Conservation (phyloP, 2,797 vertebrate genomes). For the Sebastes baramenuke region DNA sequence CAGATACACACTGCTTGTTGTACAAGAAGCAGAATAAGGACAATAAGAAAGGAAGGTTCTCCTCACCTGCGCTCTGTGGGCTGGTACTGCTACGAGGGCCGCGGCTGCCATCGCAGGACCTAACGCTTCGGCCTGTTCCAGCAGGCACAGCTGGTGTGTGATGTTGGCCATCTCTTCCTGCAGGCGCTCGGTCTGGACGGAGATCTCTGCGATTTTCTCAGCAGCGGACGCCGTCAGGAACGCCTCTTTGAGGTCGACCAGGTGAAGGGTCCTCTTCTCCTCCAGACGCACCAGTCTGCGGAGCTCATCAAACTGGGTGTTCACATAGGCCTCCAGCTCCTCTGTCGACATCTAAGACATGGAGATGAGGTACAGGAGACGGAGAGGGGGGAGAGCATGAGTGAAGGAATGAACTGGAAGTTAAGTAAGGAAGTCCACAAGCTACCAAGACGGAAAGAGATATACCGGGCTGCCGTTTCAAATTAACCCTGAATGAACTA, state of each 20-base stretch:
- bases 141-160: conserved; percentile 83
- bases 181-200: conserved; percentile 81
- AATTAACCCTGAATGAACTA: conserved; percentile 3
- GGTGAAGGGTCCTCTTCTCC: conserved; percentile 83
- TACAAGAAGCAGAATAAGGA: neutral
- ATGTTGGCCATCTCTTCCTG: conserved; percentile 90
- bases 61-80: conserved; percentile 59
- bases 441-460: neutral
- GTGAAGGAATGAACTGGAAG: neutral
- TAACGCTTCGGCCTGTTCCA: conserved; percentile 78
- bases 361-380: neutral
- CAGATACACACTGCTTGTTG: neutral
- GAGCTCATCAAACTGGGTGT: conserved; percentile 87
- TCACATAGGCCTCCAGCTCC: conserved; percentile 85
- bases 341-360: conserved; percentile 80
- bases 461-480: neutral
- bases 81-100: conserved; percentile 35
- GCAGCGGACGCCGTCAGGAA: conserved; percentile 85
- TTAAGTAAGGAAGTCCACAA: neutral
- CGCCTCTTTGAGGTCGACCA: conserved; percentile 87
- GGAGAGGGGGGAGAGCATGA: neutral
- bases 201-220: conserved; percentile 86
- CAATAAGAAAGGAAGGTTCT: neutral
- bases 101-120: conserved; percentile 52
- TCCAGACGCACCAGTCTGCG: conserved; percentile 83